These are phyloP conservation scores for Glomeris maerens DNA, from an alignment of 1,140 invertebrate species.

Conservation along the genomic window DNA sequence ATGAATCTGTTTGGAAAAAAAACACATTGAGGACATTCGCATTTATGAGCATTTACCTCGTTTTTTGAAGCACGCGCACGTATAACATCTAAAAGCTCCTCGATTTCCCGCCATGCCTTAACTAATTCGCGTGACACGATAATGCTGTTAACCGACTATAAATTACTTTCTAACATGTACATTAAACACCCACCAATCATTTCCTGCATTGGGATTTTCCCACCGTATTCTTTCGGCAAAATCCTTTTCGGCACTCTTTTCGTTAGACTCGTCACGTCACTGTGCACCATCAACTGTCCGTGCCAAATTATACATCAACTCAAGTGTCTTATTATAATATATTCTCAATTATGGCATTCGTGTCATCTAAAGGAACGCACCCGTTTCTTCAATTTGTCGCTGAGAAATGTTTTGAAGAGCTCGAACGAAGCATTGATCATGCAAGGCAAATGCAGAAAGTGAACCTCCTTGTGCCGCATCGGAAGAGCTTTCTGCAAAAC, in stretches of 20 bases:
- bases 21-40: too few species aligned
- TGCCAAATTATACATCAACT: constrained; percentile 5
- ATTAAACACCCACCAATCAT: too few species aligned
- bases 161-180: too few species aligned
- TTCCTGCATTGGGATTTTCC: constrained; percentile 53
- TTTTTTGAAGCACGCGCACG: too few species aligned
- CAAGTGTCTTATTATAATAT: neutral
- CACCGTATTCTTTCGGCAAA: constrained; percentile 71
- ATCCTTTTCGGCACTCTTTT: constrained; percentile 53
- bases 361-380: constrained; percentile 28
- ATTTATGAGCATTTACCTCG: too few species aligned
- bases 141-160: too few species aligned
- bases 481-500: constrained; percentile 61
- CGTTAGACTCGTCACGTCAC: constrained; percentile 49
- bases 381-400: constrained; percentile 61
- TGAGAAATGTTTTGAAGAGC: constrained; percentile 57
- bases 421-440: constrained; percentile 61
- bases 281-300: constrained; percentile 41
- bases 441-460: constrained; percentile 64
- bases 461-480: constrained; percentile 68
- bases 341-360: neutral
- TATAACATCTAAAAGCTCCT: too few species aligned
- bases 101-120: too few species aligned
- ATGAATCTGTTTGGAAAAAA: too few species aligned
- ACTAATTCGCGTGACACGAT: too few species aligned